Evolutionary conservation across 2,113 vertebrate species (phyloP).

Genomic region (Sturnira hondurensis): DNA sequence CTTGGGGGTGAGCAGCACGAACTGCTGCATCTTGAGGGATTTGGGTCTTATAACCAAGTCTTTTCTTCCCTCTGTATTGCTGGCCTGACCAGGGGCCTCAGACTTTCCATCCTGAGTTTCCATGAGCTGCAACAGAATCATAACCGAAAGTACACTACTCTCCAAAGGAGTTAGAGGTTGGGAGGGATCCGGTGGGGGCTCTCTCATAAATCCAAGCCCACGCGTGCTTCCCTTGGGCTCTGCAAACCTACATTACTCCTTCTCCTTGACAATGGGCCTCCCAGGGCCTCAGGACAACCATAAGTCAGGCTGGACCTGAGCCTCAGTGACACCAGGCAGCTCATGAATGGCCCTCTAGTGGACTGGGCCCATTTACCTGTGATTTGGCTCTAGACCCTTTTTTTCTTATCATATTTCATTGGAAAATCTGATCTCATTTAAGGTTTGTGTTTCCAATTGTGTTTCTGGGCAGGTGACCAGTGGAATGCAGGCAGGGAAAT

Average conservation of each 20-base stretch:
- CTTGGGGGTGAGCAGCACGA: background rate
- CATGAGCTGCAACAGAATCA: background rate
- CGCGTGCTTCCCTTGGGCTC: background rate
- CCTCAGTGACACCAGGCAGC: background rate
- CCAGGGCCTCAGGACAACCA: conserved; percentile 21
- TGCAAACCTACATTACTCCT: background rate
- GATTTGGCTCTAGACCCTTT: conserved; percentile 31
- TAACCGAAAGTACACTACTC: background rate
- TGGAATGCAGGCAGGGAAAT: conserved; percentile 66
- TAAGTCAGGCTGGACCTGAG: background rate
- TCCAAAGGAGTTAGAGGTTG: conserved; percentile 3
- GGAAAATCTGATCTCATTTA: conserved; percentile 62
- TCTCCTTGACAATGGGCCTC: background rate
- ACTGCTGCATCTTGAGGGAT: background rate
- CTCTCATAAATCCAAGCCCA: background rate
- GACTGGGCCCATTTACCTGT: conserved; percentile 44
- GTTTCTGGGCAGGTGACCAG: conserved; percentile 67
- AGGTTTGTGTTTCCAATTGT: conserved; percentile 61
- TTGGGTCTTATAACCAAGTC: background rate
- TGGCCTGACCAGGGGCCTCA: background rate
- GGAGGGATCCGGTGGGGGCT: background rate
- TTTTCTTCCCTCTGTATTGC: conserved; percentile 28
- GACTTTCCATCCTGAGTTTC: conserved; percentile 33
- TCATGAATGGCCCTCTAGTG: background rate
- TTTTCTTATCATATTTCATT: conserved; percentile 52